phyloP scores from a whole-genome alignment of 2,797 vertebrate species.

The Oreochromis grahami region DNA sequence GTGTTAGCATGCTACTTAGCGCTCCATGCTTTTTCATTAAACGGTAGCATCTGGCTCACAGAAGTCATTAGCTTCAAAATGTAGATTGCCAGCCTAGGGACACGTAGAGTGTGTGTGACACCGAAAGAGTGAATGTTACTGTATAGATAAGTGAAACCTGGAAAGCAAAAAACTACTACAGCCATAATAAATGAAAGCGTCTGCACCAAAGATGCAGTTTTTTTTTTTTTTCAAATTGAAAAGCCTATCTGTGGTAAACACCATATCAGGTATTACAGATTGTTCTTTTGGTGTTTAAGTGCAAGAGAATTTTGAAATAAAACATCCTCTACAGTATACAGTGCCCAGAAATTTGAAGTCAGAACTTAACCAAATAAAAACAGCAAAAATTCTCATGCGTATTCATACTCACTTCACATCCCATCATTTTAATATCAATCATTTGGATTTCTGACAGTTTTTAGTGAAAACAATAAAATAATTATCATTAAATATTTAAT shows the following conservation, averaged over 20 bases:
- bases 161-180: not conserved
- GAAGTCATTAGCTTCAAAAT: not conserved
- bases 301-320: not conserved
- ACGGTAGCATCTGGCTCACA: not conserved
- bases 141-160: not conserved
- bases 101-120: not conserved
- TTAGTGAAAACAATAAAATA: not conserved
- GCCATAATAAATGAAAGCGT: not conserved
- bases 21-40: not conserved
- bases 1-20: not conserved
- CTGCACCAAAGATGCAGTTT: not conserved
- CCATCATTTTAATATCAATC: not conserved
- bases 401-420: not conserved
- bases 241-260: not conserved
- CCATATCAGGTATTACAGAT: not conserved
- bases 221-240: not conserved
- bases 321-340: not conserved
- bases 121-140: not conserved
- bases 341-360: not conserved
- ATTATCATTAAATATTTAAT: not conserved
- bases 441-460: not conserved
- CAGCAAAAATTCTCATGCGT: not conserved
- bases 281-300: not conserved
- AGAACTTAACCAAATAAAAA: not conserved
- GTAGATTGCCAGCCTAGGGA: not conserved